Conservation (phyloP, 2,888 invertebrate genomes). For the Eugnorisma glareosa region DNA sequence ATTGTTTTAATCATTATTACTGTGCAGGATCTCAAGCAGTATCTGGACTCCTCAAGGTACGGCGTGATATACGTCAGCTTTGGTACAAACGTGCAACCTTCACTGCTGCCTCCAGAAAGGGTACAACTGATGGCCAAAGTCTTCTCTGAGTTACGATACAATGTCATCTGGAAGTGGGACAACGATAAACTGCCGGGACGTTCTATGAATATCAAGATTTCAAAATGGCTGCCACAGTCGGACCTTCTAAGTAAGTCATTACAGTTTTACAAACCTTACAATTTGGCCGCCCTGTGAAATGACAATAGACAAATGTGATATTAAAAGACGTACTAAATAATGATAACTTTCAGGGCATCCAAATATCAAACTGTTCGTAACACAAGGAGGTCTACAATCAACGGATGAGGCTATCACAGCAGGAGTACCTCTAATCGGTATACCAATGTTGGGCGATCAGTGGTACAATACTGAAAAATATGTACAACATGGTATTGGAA, state of each 20-base stretch:
- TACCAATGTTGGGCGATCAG: slow-evolving; percentile 67
- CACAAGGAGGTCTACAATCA: slow-evolving; percentile 69
- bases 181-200: slow-evolving; percentile 75
- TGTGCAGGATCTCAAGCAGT: slow-evolving; percentile 77
- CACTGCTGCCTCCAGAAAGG: slow-evolving; percentile 74
- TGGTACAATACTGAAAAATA: slow-evolving; percentile 63
- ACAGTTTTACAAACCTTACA: neutral
- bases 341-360: slow-evolving; percentile 44
- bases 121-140: slow-evolving; percentile 75
- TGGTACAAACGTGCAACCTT: slow-evolving; percentile 80
- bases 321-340: neutral
- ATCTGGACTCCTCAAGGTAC: slow-evolving; percentile 78
- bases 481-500: slow-evolving; percentile 42
- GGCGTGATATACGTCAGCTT: slow-evolving; percentile 86
- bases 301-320: neutral
- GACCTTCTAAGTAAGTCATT: slow-evolving; percentile 56
- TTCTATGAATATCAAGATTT: slow-evolving; percentile 80
- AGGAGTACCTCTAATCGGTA: slow-evolving; percentile 66
- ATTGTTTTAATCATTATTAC: neutral
- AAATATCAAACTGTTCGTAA: slow-evolving; percentile 61
- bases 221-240: slow-evolving; percentile 86
- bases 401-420: slow-evolving; percentile 68
- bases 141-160: slow-evolving; percentile 82
- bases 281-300: neutral
- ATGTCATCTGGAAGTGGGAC: slow-evolving; percentile 86